phyloP scores from a whole-genome alignment of 2,888 invertebrate species.

The Ommatoiulus sabulosus region DNA sequence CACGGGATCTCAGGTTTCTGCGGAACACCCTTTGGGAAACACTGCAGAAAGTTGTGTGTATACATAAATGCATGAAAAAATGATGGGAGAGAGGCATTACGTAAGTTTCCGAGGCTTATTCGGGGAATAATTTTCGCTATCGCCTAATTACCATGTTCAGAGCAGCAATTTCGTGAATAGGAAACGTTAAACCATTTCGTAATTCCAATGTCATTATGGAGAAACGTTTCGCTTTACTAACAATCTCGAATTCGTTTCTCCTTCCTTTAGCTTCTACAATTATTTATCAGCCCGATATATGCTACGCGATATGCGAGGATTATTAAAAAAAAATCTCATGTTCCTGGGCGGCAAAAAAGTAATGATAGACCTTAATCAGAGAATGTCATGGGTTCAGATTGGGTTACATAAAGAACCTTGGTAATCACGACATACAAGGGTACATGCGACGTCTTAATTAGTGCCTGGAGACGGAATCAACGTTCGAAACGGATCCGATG shows the following conservation, averaged over 20 bases:
- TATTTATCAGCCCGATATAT: background rate
- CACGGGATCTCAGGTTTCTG: no score
- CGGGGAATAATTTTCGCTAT: background rate
- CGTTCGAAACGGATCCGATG: background rate
- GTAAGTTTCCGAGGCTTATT: no score
- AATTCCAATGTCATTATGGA: background rate
- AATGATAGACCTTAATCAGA: background rate
- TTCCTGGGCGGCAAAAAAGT: background rate
- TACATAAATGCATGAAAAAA: no score
- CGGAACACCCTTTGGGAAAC: no score
- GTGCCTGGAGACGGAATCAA: constrained; percentile 24
- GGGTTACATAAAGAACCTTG: background rate
- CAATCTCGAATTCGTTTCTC: background rate
- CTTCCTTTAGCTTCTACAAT: background rate
- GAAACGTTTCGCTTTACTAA: background rate
- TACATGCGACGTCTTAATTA: background rate
- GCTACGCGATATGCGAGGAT: background rate
- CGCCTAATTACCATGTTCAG: background rate
- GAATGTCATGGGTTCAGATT: background rate
- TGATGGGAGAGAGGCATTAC: no score
- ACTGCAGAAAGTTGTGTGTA: no score
- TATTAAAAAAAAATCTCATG: constrained; percentile 43
- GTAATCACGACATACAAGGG: background rate
- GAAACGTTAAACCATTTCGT: background rate
- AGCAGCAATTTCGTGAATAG: background rate